Evolutionary conservation across 1,140 invertebrate genomes (phyloP).

Genomic region (Drosophila bocqueti): DNA sequence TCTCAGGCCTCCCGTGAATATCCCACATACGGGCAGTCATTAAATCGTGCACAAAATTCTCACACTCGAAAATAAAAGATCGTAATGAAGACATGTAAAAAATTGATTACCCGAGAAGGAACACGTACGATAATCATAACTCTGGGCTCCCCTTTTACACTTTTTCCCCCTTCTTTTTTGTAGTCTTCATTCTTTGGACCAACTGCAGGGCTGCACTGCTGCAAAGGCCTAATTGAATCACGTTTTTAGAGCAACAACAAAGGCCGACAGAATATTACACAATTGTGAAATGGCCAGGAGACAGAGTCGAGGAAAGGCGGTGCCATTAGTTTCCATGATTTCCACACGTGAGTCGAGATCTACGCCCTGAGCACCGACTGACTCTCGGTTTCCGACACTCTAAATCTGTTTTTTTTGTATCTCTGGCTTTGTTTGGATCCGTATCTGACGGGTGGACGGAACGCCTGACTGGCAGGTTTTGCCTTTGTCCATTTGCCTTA

Average conservation of each 20-base stretch:
- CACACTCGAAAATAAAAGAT: slow-evolving; percentile 47
- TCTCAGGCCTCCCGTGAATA: slow-evolving; percentile 20
- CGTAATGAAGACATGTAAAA: slow-evolving; percentile 46
- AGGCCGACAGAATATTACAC: slow-evolving; percentile 62
- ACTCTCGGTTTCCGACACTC: slow-evolving; percentile 5
- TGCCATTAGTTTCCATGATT: slow-evolving; percentile 56
- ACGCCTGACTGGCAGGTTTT: slow-evolving; percentile 50
- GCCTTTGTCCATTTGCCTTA: slow-evolving; percentile 35
- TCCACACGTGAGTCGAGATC: slow-evolving; percentile 36
- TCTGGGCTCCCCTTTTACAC: slow-evolving; percentile 50
- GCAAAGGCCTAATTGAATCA: slow-evolving; percentile 58
- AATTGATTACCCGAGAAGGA: slow-evolving; percentile 60
- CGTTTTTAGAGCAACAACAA: slow-evolving; percentile 58
- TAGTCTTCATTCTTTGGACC: slow-evolving; percentile 2
- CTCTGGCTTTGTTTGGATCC: slow-evolving; percentile 1
- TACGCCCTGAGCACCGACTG: slow-evolving; percentile 7
- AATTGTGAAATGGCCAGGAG: slow-evolving; percentile 44
- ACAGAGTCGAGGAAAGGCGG: slow-evolving; percentile 37
- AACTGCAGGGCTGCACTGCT: background rate
- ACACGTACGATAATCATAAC: slow-evolving; percentile 65
- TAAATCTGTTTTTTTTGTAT: background rate
- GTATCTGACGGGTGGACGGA: slow-evolving; percentile 30
- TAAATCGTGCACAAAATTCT: slow-evolving; percentile 43
- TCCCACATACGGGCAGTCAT: slow-evolving; percentile 1
- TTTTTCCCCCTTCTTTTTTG: slow-evolving; percentile 13